A percentile compares a stretch with the other conserved stretches of the same genome.
These are phyloP conservation scores for Drosophila engyochracea DNA, from an alignment of 2,888 invertebrate species.

Conservation along the genomic window DNA sequence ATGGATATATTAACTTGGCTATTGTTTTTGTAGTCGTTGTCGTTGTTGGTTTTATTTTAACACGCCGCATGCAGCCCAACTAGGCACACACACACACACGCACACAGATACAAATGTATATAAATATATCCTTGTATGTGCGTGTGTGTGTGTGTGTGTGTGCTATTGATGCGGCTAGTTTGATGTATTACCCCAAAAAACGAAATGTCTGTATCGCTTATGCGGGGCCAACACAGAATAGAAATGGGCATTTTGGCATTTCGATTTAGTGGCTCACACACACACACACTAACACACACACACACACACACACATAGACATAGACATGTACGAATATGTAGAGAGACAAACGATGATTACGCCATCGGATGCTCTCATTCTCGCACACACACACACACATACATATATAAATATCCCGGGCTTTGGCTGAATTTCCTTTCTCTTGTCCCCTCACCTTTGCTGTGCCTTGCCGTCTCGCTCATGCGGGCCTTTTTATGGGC, in stretches of 20 bases:
- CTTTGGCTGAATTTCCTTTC: slow-evolving; percentile 24
- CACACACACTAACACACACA: slow-evolving; percentile 32
- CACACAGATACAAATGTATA: slow-evolving; percentile 9
- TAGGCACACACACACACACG: slow-evolving; percentile 29
- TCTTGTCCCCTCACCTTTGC: slow-evolving; percentile 8
- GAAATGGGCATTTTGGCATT: slow-evolving; percentile 82
- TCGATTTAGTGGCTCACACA: slow-evolving; percentile 78
- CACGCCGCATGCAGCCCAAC: slow-evolving; percentile 75
- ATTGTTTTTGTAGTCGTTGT: slow-evolving; percentile 67
- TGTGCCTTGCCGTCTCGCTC: slow-evolving; percentile 69
- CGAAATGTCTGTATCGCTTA: slow-evolving; percentile 82
- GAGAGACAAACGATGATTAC: slow-evolving; percentile 81
- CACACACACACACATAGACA: slow-evolving; percentile 12
- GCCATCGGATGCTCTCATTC: slow-evolving; percentile 79
- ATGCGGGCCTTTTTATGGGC: slow-evolving; percentile 83
- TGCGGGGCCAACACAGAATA: slow-evolving; percentile 79
- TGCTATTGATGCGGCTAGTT: slow-evolving; percentile 83
- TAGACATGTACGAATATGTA: slow-evolving; percentile 23
- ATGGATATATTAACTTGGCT: slow-evolving; percentile 76
- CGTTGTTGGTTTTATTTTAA: slow-evolving; percentile 79
- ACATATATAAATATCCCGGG: slow-evolving; percentile 18
- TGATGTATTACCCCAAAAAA: slow-evolving; percentile 83
- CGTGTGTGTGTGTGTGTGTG: slow-evolving; percentile 56
- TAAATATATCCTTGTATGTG: slow-evolving; percentile 21
- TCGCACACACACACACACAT: slow-evolving; percentile 45